Conservation (phyloP, 1,140 invertebrate species). For the Venturia canescens region DNA sequence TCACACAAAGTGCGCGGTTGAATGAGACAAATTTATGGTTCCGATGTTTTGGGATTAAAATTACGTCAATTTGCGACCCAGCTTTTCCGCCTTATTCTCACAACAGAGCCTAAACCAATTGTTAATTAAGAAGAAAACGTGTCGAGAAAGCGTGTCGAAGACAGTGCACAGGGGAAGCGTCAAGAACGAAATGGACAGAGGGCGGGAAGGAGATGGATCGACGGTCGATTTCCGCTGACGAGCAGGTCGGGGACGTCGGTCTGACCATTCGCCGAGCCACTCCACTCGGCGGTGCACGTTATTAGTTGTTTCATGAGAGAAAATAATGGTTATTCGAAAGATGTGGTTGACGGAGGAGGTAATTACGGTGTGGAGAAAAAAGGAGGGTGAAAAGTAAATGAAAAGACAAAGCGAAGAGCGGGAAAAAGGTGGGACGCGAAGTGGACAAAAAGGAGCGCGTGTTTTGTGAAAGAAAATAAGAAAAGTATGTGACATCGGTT, state of each 20-base stretch:
- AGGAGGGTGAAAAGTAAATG: not conserved
- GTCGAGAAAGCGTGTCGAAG: constrained; percentile 2
- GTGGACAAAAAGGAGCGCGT: not conserved
- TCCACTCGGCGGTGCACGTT: constrained; percentile 36
- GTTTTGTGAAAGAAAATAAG: not conserved
- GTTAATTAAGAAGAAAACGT: constrained; percentile 61
- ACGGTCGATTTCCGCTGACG: constrained; percentile 2
- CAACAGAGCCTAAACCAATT: constrained; percentile 63
- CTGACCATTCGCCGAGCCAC: constrained; percentile 23
- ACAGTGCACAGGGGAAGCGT: not conserved
- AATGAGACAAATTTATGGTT: not conserved
- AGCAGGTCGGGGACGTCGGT: constrained; percentile 9
- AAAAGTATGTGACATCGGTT: not conserved
- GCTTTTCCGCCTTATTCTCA: constrained; percentile 38
- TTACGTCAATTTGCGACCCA: not conserved
- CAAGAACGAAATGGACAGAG: not conserved
- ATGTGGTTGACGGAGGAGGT: not conserved
- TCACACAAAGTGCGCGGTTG: not conserved
- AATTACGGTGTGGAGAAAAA: not conserved
- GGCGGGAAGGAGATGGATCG: not conserved
- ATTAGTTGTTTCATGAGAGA: constrained; percentile 54
- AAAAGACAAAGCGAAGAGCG: not conserved
- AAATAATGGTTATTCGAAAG: constrained; percentile 13
- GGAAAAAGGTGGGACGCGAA: not conserved
- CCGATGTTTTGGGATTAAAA: not conserved